A percentile compares a stretch with the other conserved stretches of the same genome.
Evolutionary conservation across 2,888 invertebrate species (phyloP).

Genomic region (Nomada goodeniana): DNA sequence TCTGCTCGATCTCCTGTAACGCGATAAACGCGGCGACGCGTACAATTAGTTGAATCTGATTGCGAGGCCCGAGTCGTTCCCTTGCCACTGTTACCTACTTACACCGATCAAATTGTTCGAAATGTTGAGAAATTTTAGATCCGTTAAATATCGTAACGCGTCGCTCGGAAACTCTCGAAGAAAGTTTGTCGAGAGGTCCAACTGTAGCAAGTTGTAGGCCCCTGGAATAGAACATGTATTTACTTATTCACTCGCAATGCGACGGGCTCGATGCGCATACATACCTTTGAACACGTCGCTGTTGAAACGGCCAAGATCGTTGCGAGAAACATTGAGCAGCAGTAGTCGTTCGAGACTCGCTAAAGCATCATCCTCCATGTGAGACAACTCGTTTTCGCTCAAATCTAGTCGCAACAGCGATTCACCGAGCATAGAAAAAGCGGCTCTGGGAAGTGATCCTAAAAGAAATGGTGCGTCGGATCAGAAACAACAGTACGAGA

Average conservation of each 20-base stretch:
- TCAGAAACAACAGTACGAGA: neutral
- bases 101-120: constrained; percentile 95
- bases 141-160: constrained; percentile 89
- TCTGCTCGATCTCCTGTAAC: constrained; percentile 90
- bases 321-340: constrained; percentile 90
- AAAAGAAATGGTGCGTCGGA: constrained; percentile 76
- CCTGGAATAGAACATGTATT: constrained; percentile 82
- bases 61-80: too few species aligned
- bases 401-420: constrained; percentile 91
- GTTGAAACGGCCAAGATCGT: constrained; percentile 92
- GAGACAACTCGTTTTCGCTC: constrained; percentile 91
- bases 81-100: constrained; percentile 59
- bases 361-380: constrained; percentile 91
- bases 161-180: constrained; percentile 92
- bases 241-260: neutral
- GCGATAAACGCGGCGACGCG: neutral
- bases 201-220: constrained; percentile 89
- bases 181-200: constrained; percentile 95
- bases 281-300: constrained; percentile 92
- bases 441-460: constrained; percentile 89
- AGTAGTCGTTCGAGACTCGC: constrained; percentile 88
- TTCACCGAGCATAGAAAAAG: constrained; percentile 84
- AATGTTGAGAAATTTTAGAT: constrained; percentile 90
- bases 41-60: too few species aligned
- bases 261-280: neutral